Conservation (phyloP, 2,888 invertebrate species). For the Yponomeuta sedellus region DNA sequence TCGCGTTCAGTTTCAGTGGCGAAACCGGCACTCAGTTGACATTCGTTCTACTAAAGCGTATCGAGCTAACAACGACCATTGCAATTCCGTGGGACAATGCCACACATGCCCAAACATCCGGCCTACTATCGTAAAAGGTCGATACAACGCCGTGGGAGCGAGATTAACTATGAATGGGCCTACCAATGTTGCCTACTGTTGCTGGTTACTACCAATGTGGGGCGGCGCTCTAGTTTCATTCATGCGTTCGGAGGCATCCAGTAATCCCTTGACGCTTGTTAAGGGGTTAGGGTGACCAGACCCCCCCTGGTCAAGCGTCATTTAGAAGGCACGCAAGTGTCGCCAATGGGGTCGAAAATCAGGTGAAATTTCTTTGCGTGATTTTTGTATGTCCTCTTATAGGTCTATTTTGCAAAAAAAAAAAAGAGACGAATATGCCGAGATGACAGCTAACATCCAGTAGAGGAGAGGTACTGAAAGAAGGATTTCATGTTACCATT, state of each 20-base stretch:
- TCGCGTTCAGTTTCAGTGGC: not conserved
- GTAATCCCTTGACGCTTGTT: not conserved
- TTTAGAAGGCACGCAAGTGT: too few relatives aligned
- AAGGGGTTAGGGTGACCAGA: not conserved
- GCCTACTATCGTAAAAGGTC: constrained; percentile 56
- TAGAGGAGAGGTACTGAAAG: too few relatives aligned
- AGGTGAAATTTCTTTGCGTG: too few relatives aligned
- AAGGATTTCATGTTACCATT: too few relatives aligned
- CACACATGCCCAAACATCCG: constrained; percentile 66
- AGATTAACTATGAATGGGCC: constrained; percentile 48
- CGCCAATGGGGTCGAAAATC: too few relatives aligned
- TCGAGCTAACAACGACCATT: constrained; percentile 10
- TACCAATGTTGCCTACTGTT: constrained; percentile 19
- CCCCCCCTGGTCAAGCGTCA: too few relatives aligned
- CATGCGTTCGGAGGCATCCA: not conserved
- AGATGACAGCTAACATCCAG: too few relatives aligned
- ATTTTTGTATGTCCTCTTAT: too few relatives aligned
- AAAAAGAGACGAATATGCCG: too few relatives aligned
- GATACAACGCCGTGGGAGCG: constrained; percentile 41
- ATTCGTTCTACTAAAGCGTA: not conserved
- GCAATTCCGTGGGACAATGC: constrained; percentile 44
- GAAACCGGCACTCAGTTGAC: not conserved
- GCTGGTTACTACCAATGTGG: not conserved
- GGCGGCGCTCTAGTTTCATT: not conserved
- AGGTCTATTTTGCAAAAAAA: too few relatives aligned